These are phyloP conservation scores for Malurus alboscapulatus DNA, from an alignment of 2,113 vertebrate species.

Conservation along the genomic window DNA sequence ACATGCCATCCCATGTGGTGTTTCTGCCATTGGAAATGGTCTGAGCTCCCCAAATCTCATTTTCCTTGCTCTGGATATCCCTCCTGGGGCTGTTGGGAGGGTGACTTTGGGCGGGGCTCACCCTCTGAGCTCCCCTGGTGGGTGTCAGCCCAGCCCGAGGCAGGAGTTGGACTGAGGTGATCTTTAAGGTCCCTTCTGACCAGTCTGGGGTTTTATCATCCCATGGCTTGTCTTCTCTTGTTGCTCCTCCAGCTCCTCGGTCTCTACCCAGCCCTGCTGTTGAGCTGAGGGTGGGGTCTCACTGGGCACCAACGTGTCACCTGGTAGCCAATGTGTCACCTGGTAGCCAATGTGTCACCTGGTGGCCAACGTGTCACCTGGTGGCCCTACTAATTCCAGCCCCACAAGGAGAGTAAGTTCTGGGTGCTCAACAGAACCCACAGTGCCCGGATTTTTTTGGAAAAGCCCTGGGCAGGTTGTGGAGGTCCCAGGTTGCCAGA, in stretches of 20 bases:
- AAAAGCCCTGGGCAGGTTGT: rapidly evolving
- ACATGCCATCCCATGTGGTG: rapidly evolving
- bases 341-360: too few relatives aligned
- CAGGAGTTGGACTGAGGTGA: rapidly evolving
- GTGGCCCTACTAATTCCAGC: background rate
- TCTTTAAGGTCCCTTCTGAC: background rate
- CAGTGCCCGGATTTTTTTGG: background rate
- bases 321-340: background rate
- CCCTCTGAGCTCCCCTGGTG: background rate
- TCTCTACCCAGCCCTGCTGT: background rate
- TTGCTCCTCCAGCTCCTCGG: background rate
- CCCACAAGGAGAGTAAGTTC: background rate
- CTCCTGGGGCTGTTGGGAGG: background rate
- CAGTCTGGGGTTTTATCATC: background rate
- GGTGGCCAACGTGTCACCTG: background rate
- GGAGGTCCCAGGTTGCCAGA: background rate
- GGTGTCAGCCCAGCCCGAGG: background rate
- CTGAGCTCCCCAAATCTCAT: rapidly evolving
- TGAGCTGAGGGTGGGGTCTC: background rate
- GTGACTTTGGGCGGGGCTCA: background rate
- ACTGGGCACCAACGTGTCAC: background rate
- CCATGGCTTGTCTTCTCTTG: background rate
- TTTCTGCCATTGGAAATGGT: rapidly evolving
- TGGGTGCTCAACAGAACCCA: rapidly evolving
- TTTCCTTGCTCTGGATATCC: rapidly evolving